phyloP scores from a whole-genome alignment of 1,140 invertebrate genomes.

The Leptestheria dahalacensis region DNA sequence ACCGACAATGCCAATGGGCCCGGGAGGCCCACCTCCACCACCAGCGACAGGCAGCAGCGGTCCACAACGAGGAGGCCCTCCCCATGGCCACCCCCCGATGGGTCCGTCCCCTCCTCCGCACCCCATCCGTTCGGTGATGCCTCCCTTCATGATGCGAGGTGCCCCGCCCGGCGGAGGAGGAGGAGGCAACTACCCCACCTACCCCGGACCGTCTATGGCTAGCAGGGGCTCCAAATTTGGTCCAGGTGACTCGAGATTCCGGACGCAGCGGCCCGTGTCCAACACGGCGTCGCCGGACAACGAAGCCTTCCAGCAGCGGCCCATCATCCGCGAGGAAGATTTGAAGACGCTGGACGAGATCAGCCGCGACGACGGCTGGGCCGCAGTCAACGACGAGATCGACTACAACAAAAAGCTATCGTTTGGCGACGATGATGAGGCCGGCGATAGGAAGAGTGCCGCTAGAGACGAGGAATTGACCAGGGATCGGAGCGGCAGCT shows the following conservation, averaged over 20 bases:
- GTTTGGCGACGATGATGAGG: conserved; percentile 79
- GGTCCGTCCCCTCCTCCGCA: conserved; percentile 21
- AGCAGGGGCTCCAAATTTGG: no score
- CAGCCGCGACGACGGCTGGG: conserved; percentile 67
- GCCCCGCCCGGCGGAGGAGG: conserved; percentile 16
- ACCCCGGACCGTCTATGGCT: conserved; percentile 15
- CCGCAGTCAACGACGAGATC: conserved; percentile 71
- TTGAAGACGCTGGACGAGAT: conserved; percentile 82
- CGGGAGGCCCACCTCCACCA: conserved; percentile 49
- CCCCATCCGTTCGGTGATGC: conserved; percentile 48
- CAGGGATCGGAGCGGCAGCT: conserved; percentile 9
- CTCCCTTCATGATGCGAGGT: conserved; percentile 39
- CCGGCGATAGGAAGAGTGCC: conserved; percentile 17
- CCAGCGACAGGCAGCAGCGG: conserved; percentile 25
- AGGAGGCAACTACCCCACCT: conserved; percentile 16
- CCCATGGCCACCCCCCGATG: conserved; percentile 6
- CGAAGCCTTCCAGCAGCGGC: conserved; percentile 40
- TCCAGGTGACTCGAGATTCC: no score
- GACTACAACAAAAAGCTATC: conserved; percentile 52
- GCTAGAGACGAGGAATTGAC: conserved; percentile 6
- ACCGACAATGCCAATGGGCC: conserved; percentile 33
- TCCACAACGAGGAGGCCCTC: conserved; percentile 27
- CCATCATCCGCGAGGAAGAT: conserved; percentile 84
- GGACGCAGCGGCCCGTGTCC: conserved; percentile 17
- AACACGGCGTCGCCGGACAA: conserved; percentile 20